These are phyloP conservation scores for Lepus europaeus DNA, from an alignment of 2,113 vertebrate species.

Conservation along the genomic window DNA sequence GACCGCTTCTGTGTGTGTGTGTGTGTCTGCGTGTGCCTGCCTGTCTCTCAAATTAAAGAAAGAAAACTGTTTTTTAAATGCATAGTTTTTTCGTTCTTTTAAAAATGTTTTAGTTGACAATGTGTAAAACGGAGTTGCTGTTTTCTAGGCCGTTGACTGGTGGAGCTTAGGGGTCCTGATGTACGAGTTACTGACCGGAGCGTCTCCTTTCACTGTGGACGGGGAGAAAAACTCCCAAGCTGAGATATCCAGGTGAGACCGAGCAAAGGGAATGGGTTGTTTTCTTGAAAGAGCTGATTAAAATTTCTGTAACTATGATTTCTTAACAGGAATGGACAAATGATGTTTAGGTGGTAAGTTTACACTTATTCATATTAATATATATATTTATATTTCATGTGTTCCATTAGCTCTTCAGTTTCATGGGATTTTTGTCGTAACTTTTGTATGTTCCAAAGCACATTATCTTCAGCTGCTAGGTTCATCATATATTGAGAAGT, in stretches of 20 bases:
- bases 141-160: conserved; percentile 97
- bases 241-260: conserved; percentile 96
- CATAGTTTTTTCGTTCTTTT: neutral
- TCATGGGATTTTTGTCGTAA: neutral
- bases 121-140: conserved; percentile 66
- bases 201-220: conserved; percentile 98
- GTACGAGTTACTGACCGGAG: conserved; percentile 98
- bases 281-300: conserved; percentile 53
- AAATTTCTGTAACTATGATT: neutral
- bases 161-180: conserved; percentile 99
- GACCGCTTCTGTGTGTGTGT: too few relatives aligned
- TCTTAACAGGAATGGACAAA: neutral
- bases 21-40: too few relatives aligned
- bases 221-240: conserved; percentile 98
- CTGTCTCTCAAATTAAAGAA: too few relatives aligned
- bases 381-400: neutral
- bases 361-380: neutral
- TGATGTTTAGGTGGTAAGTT: conserved; percentile 12
- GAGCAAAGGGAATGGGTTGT: neutral
- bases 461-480: neutral
- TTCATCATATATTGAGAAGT: conserved; percentile 15
- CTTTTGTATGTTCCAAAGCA: neutral
- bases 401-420: neutral
- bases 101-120: conserved; percentile 22
- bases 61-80: neutral